Percentiles rank a stretch among this genome's conserved stretches.
Conservation (phyloP, 2,888 invertebrate species). For the Brachyptera risi region DNA sequence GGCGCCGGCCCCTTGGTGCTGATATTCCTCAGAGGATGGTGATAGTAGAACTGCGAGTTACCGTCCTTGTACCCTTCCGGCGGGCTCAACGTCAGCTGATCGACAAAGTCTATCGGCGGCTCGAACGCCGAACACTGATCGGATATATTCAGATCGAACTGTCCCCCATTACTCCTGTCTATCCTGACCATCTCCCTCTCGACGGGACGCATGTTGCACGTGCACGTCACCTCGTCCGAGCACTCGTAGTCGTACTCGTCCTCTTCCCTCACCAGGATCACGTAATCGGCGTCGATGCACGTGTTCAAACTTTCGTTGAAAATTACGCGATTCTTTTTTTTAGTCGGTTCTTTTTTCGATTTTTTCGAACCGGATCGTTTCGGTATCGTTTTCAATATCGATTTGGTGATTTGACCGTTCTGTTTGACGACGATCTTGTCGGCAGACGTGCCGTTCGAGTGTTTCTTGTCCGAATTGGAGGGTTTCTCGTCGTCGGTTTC, state of each 20-base stretch:
- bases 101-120: slow-evolving; percentile 67
- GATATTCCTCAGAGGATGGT: slow-evolving; percentile 11
- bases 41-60: slow-evolving; percentile 20
- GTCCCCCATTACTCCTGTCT: slow-evolving; percentile 31
- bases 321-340: slow-evolving; percentile 71
- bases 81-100: slow-evolving; percentile 76
- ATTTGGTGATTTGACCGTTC: slow-evolving; percentile 32
- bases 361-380: slow-evolving; percentile 69
- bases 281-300: slow-evolving; percentile 89
- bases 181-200: slow-evolving; percentile 19
- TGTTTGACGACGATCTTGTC: slow-evolving; percentile 31
- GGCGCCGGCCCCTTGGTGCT: slow-evolving; percentile 6
- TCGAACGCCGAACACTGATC: slow-evolving; percentile 49
- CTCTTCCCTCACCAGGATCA: slow-evolving; percentile 82
- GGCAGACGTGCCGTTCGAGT: slow-evolving; percentile 32
- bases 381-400: slow-evolving; percentile 61
- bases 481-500: slow-evolving; percentile 24
- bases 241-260: slow-evolving; percentile 46
- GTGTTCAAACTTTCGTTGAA: slow-evolving; percentile 87
- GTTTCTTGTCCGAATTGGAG: slow-evolving; percentile 23
- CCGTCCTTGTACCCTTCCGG: slow-evolving; percentile 87
- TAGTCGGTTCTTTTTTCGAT: slow-evolving; percentile 36
- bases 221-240: slow-evolving; percentile 35
- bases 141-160: slow-evolving; percentile 38
- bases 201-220: slow-evolving; percentile 24